Base-by-base conservation (phyloP, 2,113 vertebrate genomes). In the Otocyon megalotis region DNA sequence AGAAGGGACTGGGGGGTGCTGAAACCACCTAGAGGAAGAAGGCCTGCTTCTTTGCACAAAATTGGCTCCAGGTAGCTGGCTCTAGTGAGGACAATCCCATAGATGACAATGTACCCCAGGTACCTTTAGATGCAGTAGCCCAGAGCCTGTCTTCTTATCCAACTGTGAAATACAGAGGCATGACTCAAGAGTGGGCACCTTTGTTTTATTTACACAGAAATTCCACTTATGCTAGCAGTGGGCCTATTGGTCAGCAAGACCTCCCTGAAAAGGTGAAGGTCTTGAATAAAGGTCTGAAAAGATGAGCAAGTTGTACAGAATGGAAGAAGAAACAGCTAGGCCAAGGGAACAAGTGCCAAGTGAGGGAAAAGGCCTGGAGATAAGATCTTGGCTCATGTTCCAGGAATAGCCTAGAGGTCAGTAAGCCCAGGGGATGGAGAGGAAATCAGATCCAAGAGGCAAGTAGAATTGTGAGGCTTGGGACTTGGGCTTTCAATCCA, bases 1-100 rank as follows among this genome's bases (percentile, higher is more conserved):
- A 35, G 28, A 74, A 19, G 28, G 28, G 5, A 2, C 3, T 0
- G 2, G 16, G 14, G 4, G 4, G 9, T 9, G 28, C 77, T 24
- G 4, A 89, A 80, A 86, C 28, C 43, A 14, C 28, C 63, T 30
- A 24, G 56, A 69, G 11, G 24, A 43, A 80, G 20, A 19, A 7
- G 22, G 13, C 2, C 22, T 85, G 62, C n/a, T n/a, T 84, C 30
- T 82, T 81, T 56, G 48, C 83, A 85, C 22, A 81, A 86, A 92
- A 88, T 43, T 30, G 10, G 53, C 8, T 85, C 82, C 2, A 56
- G 58, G 67, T 1, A 56, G 24, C 19, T 54, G 48, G 5, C 26
- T 67, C 8, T n/a, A 63, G 83, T 89, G 58, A 65, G 35, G 72
- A 48, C 60, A 19, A 20, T 82, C 26, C 58, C 54, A 48, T 0